Evolutionary conservation across 1,140 invertebrate species (phyloP).

Genomic region (Arion vulgaris): DNA sequence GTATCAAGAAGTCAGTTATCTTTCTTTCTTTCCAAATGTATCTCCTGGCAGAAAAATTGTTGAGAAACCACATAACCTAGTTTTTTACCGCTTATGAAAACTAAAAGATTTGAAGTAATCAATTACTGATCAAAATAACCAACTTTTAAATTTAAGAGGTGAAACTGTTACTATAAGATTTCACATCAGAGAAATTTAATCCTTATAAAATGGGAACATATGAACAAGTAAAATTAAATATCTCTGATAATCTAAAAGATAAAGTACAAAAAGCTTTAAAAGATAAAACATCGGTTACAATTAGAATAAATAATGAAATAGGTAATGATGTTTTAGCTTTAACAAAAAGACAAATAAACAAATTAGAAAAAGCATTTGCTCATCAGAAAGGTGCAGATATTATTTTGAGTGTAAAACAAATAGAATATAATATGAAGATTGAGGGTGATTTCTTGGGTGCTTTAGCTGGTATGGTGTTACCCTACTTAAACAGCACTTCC

Average conservation of each 20-base stretch:
- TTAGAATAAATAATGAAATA: neutral
- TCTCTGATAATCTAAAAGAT: neutral
- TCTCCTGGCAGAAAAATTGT: neutral
- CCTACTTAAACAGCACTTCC: neutral
- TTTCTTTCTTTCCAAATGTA: neutral
- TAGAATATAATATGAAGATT: neutral
- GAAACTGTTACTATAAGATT: neutral
- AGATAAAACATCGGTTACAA: neutral
- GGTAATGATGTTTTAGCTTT: constrained; percentile 5
- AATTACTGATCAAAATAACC: constrained; percentile 1
- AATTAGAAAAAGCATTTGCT: neutral
- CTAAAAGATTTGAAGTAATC: neutral
- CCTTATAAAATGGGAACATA: neutral
- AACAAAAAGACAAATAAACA: constrained; percentile 6
- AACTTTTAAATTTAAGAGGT: neutral
- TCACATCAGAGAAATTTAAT: neutral
- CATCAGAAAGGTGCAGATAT: neutral
- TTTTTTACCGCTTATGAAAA: neutral
- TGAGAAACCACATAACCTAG: neutral
- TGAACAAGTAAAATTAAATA: neutral
- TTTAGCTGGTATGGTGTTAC: neutral
- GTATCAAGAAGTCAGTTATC: neutral
- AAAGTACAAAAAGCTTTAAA: neutral
- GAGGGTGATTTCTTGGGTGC: neutral
- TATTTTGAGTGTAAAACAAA: neutral